Conservation (phyloP, 2,797 vertebrate species). For the Clamator glandarius region DNA sequence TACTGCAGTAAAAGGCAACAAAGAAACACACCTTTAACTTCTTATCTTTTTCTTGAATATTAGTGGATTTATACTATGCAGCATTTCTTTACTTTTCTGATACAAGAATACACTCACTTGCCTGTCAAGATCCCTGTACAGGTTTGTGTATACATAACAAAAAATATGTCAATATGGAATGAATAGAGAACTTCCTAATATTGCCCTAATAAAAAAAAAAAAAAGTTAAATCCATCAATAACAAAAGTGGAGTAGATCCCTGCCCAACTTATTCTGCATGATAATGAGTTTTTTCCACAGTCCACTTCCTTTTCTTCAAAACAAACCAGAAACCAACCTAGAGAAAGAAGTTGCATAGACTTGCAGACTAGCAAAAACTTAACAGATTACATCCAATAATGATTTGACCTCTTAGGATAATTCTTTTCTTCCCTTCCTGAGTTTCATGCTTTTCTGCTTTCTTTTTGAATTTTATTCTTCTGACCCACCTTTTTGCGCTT, state of each 20-base stretch:
- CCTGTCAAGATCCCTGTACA: not conserved
- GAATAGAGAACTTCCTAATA: not conserved
- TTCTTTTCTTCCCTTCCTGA: not conserved
- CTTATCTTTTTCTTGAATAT: not conserved
- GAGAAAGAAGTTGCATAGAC: not conserved
- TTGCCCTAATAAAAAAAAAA: not conserved
- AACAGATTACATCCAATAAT: not conserved
- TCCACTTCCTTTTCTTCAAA: not conserved
- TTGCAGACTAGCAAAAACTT: not conserved
- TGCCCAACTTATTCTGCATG: not conserved
- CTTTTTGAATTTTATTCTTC: not conserved
- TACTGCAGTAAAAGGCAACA: rapidly evolving
- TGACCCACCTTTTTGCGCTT: not conserved
- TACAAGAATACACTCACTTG: not conserved
- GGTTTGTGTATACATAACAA: not conserved
- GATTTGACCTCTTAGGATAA: not conserved
- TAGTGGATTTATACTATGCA: not conserved
- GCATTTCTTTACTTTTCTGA: not conserved
- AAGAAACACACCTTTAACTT: not conserved
- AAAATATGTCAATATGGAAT: not conserved
- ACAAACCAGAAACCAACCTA: not conserved
- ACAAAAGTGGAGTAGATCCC: not conserved
- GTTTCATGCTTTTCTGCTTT: not conserved
- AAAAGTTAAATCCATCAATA: not conserved
- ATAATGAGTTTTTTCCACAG: not conserved